These are phyloP conservation scores for Scolopax rusticola DNA, from an alignment of 2,797 vertebrate genomes.

Conservation along the genomic window DNA sequence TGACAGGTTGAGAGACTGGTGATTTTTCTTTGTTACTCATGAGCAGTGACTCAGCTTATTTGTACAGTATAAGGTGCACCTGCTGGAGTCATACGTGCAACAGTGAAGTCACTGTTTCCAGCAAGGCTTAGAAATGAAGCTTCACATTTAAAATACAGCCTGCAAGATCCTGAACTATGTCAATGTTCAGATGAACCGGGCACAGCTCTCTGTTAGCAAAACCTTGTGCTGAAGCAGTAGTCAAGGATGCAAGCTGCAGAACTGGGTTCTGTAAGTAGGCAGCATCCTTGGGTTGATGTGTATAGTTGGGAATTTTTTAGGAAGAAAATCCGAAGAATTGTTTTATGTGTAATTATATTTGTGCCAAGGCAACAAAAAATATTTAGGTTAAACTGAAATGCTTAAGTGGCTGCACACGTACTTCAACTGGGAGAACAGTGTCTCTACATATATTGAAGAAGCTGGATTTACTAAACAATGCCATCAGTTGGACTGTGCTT, in stretches of 20 bases:
- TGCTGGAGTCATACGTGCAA: background rate
- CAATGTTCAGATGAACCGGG: background rate
- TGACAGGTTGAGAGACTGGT: background rate
- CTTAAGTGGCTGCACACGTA: background rate
- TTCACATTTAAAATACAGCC: background rate
- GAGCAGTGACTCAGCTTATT: slow-evolving; percentile 36
- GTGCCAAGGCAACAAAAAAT: background rate
- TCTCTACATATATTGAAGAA: background rate
- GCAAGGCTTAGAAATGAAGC: background rate
- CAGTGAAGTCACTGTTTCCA: background rate
- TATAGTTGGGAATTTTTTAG: background rate
- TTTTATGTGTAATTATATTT: background rate
- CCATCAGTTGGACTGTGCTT: background rate
- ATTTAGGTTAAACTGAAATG: background rate
- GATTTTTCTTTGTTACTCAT: background rate
- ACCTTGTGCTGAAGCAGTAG: background rate
- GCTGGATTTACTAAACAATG: background rate
- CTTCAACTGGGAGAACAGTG: background rate
- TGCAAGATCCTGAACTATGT: background rate
- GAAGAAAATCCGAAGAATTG: background rate
- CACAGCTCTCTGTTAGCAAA: background rate
- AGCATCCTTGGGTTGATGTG: background rate
- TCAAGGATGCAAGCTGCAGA: background rate
- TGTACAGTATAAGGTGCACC: background rate
- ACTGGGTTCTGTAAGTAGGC: background rate